These are phyloP conservation scores for Noturus placidus DNA, from an alignment of 2,113 vertebrate genomes.

Conservation along the genomic window DNA sequence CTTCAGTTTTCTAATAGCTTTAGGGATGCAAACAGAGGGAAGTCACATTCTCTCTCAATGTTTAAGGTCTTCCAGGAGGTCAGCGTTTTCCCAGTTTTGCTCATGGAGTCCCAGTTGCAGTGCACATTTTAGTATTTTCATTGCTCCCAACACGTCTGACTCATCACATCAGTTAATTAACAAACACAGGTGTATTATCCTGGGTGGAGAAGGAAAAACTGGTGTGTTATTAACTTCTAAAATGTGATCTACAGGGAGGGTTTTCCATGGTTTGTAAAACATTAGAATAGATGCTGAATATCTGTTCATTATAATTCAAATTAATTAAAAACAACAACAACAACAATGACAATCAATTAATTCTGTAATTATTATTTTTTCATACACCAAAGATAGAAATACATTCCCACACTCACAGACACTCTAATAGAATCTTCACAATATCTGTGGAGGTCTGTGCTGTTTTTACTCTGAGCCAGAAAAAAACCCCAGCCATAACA, in stretches of 20 bases:
- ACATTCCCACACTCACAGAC: not conserved
- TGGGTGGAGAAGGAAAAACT: not conserved
- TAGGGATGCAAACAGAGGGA: not conserved
- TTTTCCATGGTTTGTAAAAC: not conserved
- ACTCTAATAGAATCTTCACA: slow-evolving; percentile 18
- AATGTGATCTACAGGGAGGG: not conserved
- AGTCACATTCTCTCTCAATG: not conserved
- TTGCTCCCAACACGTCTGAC: slow-evolving; percentile 25
- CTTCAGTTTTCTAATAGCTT: slow-evolving; percentile 5
- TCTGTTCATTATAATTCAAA: not conserved
- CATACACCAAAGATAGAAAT: not conserved
- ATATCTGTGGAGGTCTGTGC: slow-evolving; percentile 31
- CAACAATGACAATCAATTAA: not conserved
- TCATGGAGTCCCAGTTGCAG: not conserved
- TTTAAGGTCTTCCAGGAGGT: not conserved
- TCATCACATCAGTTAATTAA: slow-evolving; percentile 21
- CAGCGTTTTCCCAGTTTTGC: not conserved
- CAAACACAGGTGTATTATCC: slow-evolving; percentile 33
- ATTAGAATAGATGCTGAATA: not conserved
- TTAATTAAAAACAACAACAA: not conserved
- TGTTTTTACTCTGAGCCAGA: slow-evolving; percentile 1
- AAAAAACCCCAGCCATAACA: slow-evolving; percentile 6
- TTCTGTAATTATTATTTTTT: not conserved
- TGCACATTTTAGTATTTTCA: slow-evolving; percentile 6
- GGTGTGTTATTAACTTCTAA: not conserved